Conservation (phyloP, 2,797 vertebrate species). For the Apodemus agrarius region DNA sequence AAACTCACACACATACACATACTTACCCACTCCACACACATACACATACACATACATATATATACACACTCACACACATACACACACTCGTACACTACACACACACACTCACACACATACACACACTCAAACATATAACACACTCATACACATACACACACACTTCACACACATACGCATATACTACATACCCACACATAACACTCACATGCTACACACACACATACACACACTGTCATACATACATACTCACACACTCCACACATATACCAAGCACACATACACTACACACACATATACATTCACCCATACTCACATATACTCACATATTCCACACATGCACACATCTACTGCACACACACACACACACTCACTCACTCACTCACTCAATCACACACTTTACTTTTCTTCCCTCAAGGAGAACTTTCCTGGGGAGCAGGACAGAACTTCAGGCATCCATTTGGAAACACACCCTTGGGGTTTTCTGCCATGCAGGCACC, state of each 20-base stretch:
- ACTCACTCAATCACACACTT: conserved; percentile 65
- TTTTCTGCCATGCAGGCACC: conserved; percentile 69
- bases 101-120: too few relatives aligned
- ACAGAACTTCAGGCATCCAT: conserved; percentile 76
- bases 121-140: too few relatives aligned
- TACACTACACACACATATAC: too few relatives aligned
- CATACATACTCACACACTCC: not conserved
- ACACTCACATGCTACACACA: conserved; percentile 40
- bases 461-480: conserved; percentile 67
- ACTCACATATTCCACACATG: conserved; percentile 57
- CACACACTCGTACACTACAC: too few relatives aligned
- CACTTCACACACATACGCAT: too few relatives aligned
- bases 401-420: conserved; percentile 45
- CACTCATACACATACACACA: too few relatives aligned
- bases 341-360: conserved; percentile 67
- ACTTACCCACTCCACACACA: not conserved
- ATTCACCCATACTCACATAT: not conserved
- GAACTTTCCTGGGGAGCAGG: conserved; percentile 67
- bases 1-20: not conserved
- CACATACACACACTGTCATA: conserved; percentile 17
- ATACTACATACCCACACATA: not conserved
- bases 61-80: not conserved
- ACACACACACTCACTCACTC: not conserved
- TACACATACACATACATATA: conserved; percentile 56
- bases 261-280: too few relatives aligned